Conservation (phyloP, 2,113 vertebrate genomes). For the Engystomops pustulosus region DNA sequence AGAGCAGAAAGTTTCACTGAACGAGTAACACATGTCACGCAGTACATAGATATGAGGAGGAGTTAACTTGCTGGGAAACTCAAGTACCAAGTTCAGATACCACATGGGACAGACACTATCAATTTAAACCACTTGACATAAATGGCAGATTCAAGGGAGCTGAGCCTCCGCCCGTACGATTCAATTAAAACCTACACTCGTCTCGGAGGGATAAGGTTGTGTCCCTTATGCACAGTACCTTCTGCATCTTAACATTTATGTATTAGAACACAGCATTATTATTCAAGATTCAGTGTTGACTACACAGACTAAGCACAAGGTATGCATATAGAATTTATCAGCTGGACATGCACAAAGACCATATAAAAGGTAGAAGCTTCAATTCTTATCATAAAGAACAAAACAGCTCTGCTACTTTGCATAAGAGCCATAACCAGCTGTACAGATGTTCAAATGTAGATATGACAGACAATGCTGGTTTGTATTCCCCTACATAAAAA, state of each 20-base stretch:
- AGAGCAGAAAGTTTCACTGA: not conserved
- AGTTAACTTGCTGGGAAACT: conserved; percentile 16
- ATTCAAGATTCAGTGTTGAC: too few relatives aligned
- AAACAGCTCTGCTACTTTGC: too few relatives aligned
- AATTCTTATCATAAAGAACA: too few relatives aligned
- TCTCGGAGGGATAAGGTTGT: not conserved
- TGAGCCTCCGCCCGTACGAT: not conserved
- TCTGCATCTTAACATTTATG: conserved; percentile 22
- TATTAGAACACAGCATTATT: not conserved
- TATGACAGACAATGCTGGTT: too few relatives aligned
- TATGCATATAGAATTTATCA: too few relatives aligned
- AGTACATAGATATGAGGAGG: conserved; percentile 35
- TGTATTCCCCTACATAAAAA: too few relatives aligned
- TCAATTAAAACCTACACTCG: conserved; percentile 23
- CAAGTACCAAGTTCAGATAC: conserved; percentile 4
- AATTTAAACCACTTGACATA: conserved; percentile 57
- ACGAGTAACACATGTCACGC: not conserved
- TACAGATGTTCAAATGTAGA: too few relatives aligned
- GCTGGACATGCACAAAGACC: too few relatives aligned
- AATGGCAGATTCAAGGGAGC: conserved; percentile 31
- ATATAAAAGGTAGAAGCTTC: too few relatives aligned
- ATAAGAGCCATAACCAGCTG: too few relatives aligned
- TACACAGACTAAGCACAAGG: too few relatives aligned
- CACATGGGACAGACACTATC: conserved; percentile 47
- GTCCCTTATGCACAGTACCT: not conserved